Evolutionary conservation across 2,888 invertebrate species (phyloP).

Genomic region (Ophion costatus): DNA sequence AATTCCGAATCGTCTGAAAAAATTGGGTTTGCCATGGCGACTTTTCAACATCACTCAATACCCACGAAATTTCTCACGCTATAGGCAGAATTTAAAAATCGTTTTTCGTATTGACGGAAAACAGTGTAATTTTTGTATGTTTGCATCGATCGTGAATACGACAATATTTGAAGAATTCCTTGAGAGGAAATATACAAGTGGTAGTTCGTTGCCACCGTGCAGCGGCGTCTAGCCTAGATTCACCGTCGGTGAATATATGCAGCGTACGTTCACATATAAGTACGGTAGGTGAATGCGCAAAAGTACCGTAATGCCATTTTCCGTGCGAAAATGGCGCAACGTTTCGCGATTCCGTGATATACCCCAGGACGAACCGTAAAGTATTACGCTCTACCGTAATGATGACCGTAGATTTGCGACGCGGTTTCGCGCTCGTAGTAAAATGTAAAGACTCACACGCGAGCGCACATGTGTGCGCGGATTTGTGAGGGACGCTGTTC

Average conservation of each 20-base stretch:
- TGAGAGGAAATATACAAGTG: constrained; percentile 24
- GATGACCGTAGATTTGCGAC: constrained; percentile 80
- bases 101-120: no score
- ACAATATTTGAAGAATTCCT: constrained; percentile 65
- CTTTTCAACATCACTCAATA: background rate
- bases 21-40: background rate
- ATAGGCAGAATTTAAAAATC: no score
- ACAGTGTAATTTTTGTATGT: background rate
- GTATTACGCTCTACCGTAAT: constrained; percentile 83
- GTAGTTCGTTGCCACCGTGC: constrained; percentile 20
- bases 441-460: constrained; percentile 34
- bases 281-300: constrained; percentile 73
- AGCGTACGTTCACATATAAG: constrained; percentile 44
- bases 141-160: background rate
- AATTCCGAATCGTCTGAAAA: no score
- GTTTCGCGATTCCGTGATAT: constrained; percentile 79
- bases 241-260: constrained; percentile 68
- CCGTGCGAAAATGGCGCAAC: constrained; percentile 77
- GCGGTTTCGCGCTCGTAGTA: constrained; percentile 73
- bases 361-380: constrained; percentile 79
- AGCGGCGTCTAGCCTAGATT: constrained; percentile 76
- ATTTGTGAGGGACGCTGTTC: constrained; percentile 40
- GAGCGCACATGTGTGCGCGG: constrained; percentile 31
- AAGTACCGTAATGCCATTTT: constrained; percentile 80
- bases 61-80: no score